Percentiles rank a stretch among this genome's conserved stretches.
Conservation (phyloP, 2,113 vertebrate species). For the Seriola dumerili region DNA sequence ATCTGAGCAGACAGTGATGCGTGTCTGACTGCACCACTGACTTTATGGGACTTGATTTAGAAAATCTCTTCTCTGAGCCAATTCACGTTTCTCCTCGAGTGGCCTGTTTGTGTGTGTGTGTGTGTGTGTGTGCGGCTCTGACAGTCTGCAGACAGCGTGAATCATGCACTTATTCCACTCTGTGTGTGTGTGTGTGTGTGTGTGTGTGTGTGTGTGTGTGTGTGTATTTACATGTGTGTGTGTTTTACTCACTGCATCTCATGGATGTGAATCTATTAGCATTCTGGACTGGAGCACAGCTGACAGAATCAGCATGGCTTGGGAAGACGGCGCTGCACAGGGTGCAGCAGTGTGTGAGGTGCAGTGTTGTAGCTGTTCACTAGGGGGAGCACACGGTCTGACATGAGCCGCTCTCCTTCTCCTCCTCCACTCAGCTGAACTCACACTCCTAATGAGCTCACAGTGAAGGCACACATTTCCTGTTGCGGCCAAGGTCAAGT, state of each 20-base stretch:
- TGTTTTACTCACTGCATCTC: conserved; percentile 12
- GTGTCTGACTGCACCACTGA: conserved; percentile 46
- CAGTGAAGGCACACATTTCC: background rate
- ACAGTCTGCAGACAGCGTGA: conserved; percentile 38
- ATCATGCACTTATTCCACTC: conserved; percentile 34
- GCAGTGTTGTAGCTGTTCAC: conserved; percentile 39
- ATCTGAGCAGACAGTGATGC: conserved; percentile 55
- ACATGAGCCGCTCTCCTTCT: conserved; percentile 16
- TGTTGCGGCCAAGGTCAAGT: background rate
- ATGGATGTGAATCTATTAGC: background rate
- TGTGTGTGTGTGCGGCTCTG: conserved; percentile 51
- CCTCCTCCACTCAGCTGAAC: conserved; percentile 1
- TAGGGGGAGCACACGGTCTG: conserved; percentile 73
- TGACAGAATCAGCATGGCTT: background rate
- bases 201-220: conserved; percentile 4
- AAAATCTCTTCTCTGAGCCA: conserved; percentile 65
- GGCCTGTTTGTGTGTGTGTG: conserved; percentile 50
- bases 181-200: conserved; percentile 6
- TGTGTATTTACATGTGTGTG: background rate
- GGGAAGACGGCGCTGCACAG: background rate
- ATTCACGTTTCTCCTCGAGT: conserved; percentile 68
- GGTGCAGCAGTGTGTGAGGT: background rate
- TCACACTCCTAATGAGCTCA: background rate
- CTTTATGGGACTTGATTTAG: conserved; percentile 69
- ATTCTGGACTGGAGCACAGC: background rate